Percentiles rank a stretch among this genome's conserved stretches.
These are phyloP conservation scores for Gorsachius magnificus DNA, from an alignment of 2,797 vertebrate genomes.

Conservation along the genomic window DNA sequence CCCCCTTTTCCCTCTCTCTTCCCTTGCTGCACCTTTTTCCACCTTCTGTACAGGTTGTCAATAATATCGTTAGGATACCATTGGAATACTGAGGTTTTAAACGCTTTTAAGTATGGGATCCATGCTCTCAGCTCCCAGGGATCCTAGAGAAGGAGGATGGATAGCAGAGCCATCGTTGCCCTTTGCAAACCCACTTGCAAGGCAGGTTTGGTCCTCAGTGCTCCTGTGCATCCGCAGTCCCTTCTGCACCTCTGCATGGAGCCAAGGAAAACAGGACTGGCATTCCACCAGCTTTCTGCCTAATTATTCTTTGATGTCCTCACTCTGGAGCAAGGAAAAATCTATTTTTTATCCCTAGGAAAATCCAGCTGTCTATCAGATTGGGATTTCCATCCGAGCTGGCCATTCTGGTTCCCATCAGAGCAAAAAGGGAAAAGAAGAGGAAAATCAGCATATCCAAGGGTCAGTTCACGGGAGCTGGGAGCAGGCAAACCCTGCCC, in stretches of 20 bases:
- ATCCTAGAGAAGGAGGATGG: neutral
- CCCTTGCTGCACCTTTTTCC: neutral
- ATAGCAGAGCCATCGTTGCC: accelerated
- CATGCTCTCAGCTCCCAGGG: neutral
- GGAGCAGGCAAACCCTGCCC: neutral
- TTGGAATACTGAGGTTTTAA: neutral
- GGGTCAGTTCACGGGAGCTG: neutral
- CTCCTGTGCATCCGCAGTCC: accelerated
- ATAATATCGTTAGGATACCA: neutral
- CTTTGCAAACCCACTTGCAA: neutral
- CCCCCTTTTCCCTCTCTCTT: neutral
- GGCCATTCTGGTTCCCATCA: accelerated
- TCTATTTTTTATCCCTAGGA: neutral
- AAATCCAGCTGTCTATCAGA: neutral
- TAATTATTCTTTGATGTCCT: neutral
- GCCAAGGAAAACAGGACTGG: neutral
- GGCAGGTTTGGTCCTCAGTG: neutral
- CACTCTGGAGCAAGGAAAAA: neutral
- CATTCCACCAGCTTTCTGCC: neutral
- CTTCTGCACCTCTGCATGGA: accelerated
- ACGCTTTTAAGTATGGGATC: accelerated
- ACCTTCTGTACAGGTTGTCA: neutral
- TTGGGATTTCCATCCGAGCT: neutral
- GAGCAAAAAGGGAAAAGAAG: neutral
- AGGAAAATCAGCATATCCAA: neutral